Conservation (phyloP, 2,797 vertebrate species). For the Hoplostethus atlanticus region DNA sequence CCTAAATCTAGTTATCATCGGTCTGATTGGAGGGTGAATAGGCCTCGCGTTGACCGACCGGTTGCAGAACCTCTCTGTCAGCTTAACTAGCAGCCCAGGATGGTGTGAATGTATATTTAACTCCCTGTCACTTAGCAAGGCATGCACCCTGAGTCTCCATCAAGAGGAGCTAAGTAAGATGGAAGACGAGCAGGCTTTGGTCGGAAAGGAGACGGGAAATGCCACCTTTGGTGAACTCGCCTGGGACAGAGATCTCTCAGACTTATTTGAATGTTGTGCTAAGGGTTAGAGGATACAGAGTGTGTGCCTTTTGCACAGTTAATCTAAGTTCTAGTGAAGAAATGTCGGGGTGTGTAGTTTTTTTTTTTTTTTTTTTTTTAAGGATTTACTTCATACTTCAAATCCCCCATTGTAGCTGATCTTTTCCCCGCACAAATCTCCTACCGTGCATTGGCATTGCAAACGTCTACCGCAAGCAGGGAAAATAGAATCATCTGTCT, state of each 20-base stretch:
- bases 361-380: constrained; percentile 59
- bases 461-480: constrained; percentile 52
- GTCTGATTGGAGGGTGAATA: constrained; percentile 78
- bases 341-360: constrained; percentile 67
- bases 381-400: constrained; percentile 80
- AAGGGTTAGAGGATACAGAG: constrained; percentile 70
- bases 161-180: constrained; percentile 86
- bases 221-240: constrained; percentile 84
- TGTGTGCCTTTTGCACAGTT: constrained; percentile 70
- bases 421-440: constrained; percentile 77
- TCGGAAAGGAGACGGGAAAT: constrained; percentile 79
- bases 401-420: constrained; percentile 80
- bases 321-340: constrained; percentile 78
- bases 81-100: constrained; percentile 81
- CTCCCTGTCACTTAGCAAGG: constrained; percentile 86
- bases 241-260: constrained; percentile 73
- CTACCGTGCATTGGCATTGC: constrained; percentile 69
- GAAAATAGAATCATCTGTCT: constrained; percentile 73
- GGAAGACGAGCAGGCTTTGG: constrained; percentile 82
- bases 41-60: constrained; percentile 77
- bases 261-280: constrained; percentile 81
- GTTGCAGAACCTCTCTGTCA: constrained; percentile 81
- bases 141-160: constrained; percentile 84
- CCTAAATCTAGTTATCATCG: constrained; percentile 69
- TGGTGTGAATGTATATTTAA: constrained; percentile 88